phyloP scores from a whole-genome alignment of 2,888 invertebrate genomes.

The Orthosia incerta region DNA sequence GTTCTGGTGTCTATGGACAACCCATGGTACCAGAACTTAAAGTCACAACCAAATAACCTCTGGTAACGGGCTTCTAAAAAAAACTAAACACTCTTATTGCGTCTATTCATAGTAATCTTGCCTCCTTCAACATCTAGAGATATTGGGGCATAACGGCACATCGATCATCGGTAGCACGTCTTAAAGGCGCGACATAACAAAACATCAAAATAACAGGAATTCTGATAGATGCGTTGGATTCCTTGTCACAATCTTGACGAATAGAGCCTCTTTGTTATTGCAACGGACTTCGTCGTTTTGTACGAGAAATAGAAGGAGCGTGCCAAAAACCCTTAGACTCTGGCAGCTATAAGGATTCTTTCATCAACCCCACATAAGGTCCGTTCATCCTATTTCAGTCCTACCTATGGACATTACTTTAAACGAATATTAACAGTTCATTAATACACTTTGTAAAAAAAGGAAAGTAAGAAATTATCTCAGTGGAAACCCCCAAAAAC shows the following conservation, averaged over 20 bases:
- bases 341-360: background rate
- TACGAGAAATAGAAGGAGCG: background rate
- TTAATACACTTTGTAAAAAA: too few relatives aligned
- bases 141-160: slow-evolving; percentile 37
- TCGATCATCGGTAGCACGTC: slow-evolving; percentile 45
- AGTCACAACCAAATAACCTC: too few relatives aligned
- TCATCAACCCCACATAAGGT: background rate
- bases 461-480: too few relatives aligned
- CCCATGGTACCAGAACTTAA: too few relatives aligned
- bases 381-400: too few relatives aligned
- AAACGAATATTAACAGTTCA: too few relatives aligned
- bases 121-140: slow-evolving; percentile 12
- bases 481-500: too few relatives aligned
- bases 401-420: too few relatives aligned
- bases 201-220: slow-evolving; percentile 68
- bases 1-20: too few relatives aligned
- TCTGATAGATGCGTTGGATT: slow-evolving; percentile 13
- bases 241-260: slow-evolving; percentile 70
- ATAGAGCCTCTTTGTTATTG: slow-evolving; percentile 61
- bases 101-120: slow-evolving; percentile 7
- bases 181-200: slow-evolving; percentile 71
- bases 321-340: background rate
- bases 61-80: background rate
- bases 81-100: background rate
- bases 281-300: slow-evolving; percentile 30